Percentiles rank a stretch among this genome's conserved stretches.
Evolutionary conservation across 2,888 invertebrate genomes (phyloP).

Genomic region (Gisinianus flammeolus): DNA sequence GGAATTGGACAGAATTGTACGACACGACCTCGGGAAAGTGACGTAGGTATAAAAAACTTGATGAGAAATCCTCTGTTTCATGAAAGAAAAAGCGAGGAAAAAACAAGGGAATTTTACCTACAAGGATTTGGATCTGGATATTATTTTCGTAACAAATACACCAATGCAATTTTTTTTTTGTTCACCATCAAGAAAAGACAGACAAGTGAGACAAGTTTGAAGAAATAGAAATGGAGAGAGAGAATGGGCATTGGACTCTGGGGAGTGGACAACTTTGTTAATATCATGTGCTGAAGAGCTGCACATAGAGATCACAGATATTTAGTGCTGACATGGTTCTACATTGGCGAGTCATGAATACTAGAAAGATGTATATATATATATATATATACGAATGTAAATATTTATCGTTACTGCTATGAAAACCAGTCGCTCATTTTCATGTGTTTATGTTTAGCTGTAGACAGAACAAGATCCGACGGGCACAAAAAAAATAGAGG

Average conservation of each 20-base stretch:
- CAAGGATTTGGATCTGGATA: too few relatives aligned
- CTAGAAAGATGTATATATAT: too few relatives aligned
- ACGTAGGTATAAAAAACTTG: too few relatives aligned
- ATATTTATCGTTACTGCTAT: constrained; percentile 7
- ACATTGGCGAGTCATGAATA: constrained; percentile 11
- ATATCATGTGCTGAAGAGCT: neutral
- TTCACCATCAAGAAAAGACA: neutral
- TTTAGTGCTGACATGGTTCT: neutral
- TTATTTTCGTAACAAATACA: too few relatives aligned
- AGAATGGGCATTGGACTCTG: neutral
- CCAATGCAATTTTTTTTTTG: too few relatives aligned
- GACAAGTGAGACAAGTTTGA: neutral
- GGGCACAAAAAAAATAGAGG: neutral
- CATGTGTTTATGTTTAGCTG: too few relatives aligned
- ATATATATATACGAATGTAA: constrained; percentile 17
- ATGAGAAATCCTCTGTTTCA: too few relatives aligned
- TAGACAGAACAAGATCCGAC: neutral
- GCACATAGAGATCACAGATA: neutral
- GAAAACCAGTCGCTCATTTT: neutral
- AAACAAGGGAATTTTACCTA: neutral
- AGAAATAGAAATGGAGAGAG: constrained; percentile 14
- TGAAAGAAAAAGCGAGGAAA: neutral
- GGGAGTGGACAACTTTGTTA: neutral
- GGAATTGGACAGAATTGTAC: too few relatives aligned
- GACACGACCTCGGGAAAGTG: too few relatives aligned